Evolutionary conservation across 1,140 invertebrate genomes (phyloP), one percentile per base, ranked within the genome.

Genomic region (Trachymyrmex septentrionalis): DNA sequence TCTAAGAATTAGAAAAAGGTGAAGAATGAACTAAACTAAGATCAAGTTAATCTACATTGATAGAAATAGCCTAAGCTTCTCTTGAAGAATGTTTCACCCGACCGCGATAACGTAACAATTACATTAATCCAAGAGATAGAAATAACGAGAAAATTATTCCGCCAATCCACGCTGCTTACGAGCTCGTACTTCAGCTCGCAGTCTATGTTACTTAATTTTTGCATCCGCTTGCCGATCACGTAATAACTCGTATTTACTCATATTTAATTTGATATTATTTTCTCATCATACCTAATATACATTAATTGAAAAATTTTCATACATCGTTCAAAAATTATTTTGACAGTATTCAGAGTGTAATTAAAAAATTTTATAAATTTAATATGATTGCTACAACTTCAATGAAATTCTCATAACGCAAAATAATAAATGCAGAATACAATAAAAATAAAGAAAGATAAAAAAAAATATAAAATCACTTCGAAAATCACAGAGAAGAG

Each of bases 41-140:
- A 44, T 44, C 2, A 44, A 44, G 38, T 44, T 44, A 44, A 44
- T 44, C 9, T 44, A 44, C 10, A 44, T 44, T 44, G 38, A 44
- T 44, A 44, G 10, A 44, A 44, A 44, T 44, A 44, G 38, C 10
- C 9, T 44, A 10, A 86, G 76, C 85, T 80, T 30, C 76, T 86
- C 34, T 59, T 21, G 53, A 27, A 48, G 27, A 66, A 14, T 64
- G 30, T 69, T 69, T 86, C 55, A 78, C 19, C 27, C 53, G 2
- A 30, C 76, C 64, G n/a, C 64, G 69, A 55, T 71, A 27, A n/a
- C 61, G 75, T 86, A 81, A 30, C 27, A 81, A 71, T 80, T 86
- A 50, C 80, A 71, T 80, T 86, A 50, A 55, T 50, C 1, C 76
- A 9, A 2, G 3, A 55, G 21, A 34, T 14, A 55, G 3, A 6